A percentile compares a stretch with the other conserved stretches of the same genome.
These are phyloP conservation scores for Eospalax fontanierii DNA, from an alignment of 2,797 vertebrate species.

Conservation along the genomic window DNA sequence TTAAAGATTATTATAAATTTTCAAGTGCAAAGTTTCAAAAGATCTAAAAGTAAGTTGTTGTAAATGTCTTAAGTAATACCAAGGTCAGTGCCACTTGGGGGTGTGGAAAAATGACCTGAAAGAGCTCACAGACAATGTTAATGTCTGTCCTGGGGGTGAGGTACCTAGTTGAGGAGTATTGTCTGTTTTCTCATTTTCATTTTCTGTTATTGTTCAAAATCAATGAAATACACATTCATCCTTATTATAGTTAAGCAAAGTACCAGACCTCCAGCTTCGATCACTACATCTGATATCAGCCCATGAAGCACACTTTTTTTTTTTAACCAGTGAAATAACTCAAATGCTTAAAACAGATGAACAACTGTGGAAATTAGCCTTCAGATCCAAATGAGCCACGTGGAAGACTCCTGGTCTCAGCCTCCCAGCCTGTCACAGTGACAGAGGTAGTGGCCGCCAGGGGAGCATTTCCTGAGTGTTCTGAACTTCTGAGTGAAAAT, in stretches of 20 bases:
- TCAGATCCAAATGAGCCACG: background rate
- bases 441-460: background rate
- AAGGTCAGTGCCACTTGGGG: background rate
- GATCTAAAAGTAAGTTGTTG: background rate
- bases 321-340: background rate
- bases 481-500: background rate
- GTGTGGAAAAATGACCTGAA: background rate
- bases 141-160: background rate
- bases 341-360: background rate
- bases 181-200: background rate
- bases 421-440: background rate
- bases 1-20: background rate
- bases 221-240: background rate
- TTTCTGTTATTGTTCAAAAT: background rate
- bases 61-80: background rate
- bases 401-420: background rate
- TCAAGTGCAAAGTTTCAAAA: conserved; percentile 27
- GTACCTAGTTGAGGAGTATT: background rate
- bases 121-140: background rate
- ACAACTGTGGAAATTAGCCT: background rate
- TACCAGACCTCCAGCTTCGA: background rate
- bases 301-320: background rate
- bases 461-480: background rate
- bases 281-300: background rate
- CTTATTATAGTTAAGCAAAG: conserved; percentile 20